Evolutionary conservation across 2,113 vertebrate species (phyloP).

Genomic region (Neotoma lepida): DNA sequence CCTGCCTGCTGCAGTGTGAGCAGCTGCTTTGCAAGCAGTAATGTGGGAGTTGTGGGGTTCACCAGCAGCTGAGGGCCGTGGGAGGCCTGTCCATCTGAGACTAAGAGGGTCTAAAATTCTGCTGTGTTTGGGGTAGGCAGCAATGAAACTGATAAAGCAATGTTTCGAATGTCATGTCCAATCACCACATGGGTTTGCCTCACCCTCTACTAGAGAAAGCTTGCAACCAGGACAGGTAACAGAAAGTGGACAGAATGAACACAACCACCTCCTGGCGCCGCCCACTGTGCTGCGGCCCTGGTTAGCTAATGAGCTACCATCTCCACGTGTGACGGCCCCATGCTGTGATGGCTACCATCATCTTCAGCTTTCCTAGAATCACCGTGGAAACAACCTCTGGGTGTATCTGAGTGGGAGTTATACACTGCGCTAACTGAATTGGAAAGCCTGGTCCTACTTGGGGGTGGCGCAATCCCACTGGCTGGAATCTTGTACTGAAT

Average conservation of each 20-base stretch:
- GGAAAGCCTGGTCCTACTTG: neutral
- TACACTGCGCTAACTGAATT: neutral
- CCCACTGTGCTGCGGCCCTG: fast-evolving
- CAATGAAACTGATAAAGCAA: neutral
- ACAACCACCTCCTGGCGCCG: too few relatives aligned
- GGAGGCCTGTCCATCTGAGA: neutral
- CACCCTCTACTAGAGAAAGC: neutral
- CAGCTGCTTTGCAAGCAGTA: slow-evolving; percentile 68
- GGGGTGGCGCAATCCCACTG: neutral
- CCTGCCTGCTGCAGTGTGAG: slow-evolving; percentile 66
- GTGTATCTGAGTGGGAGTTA: neutral
- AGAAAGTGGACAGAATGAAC: neutral
- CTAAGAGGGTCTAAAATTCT: neutral
- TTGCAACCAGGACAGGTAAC: neutral
- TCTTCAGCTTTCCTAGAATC: neutral
- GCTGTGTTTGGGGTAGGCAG: neutral
- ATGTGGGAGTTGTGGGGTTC: slow-evolving; percentile 58
- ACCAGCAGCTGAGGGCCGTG: neutral
- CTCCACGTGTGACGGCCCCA: neutral
- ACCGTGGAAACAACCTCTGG: neutral
- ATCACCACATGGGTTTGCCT: neutral
- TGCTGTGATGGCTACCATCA: neutral
- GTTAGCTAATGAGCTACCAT: neutral
- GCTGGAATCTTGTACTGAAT: neutral
- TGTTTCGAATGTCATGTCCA: neutral